These are phyloP conservation scores for Drusus annulatus DNA, from an alignment of 1,140 invertebrate genomes.

Conservation along the genomic window DNA sequence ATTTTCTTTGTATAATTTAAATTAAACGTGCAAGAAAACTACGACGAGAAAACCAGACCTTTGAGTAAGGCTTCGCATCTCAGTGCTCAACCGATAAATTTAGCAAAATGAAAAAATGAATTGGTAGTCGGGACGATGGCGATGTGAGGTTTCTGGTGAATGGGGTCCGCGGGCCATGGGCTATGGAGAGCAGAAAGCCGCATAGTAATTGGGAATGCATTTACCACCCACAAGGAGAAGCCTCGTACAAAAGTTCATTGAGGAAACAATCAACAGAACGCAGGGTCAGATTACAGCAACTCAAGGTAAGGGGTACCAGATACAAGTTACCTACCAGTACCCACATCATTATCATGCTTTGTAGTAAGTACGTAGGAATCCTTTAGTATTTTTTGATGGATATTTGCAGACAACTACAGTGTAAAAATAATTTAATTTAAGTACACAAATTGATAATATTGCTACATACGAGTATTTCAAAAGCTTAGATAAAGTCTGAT, in stretches of 20 bases:
- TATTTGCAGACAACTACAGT: too few relatives aligned
- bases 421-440: too few relatives aligned
- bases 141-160: conserved; percentile 52
- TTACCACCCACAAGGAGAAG: conserved; percentile 50
- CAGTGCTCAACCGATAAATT: background rate
- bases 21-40: background rate
- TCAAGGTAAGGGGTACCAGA: background rate
- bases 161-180: background rate
- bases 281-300: conserved; percentile 13
- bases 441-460: too few relatives aligned
- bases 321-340: too few relatives aligned
- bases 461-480: too few relatives aligned
- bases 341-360: too few relatives aligned
- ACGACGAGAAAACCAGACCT: background rate
- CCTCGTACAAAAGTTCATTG: conserved; percentile 30
- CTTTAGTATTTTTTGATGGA: too few relatives aligned
- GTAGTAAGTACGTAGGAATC: too few relatives aligned
- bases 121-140: background rate
- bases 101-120: conserved; percentile 42
- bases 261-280: conserved; percentile 25
- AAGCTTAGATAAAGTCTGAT: too few relatives aligned
- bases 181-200: conserved; percentile 32
- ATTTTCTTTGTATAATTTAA: too few relatives aligned
- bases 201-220: conserved; percentile 37
- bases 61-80: conserved; percentile 44